These are phyloP conservation scores for Triplophysa dalaica DNA, from an alignment of 2,113 vertebrate species.

Conservation along the genomic window DNA sequence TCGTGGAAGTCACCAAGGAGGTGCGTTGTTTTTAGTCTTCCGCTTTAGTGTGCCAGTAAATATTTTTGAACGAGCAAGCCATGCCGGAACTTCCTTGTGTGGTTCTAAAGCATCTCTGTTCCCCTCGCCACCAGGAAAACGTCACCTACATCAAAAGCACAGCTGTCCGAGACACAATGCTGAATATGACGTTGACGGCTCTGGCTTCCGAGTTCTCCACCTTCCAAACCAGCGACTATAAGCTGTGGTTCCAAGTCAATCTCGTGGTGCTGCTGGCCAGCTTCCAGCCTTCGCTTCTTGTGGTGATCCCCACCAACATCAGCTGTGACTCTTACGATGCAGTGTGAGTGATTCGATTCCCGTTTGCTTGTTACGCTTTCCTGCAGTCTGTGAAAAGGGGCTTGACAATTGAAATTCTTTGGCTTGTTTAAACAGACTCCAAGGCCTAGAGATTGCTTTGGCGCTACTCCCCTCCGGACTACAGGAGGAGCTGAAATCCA, in stretches of 20 bases:
- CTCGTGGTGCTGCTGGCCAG: slow-evolving; percentile 55
- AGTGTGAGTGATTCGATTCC: slow-evolving; percentile 53
- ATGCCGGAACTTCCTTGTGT: too few species aligned
- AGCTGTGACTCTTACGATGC: slow-evolving; percentile 56
- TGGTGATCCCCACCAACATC: slow-evolving; percentile 51
- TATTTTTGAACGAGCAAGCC: not conserved
- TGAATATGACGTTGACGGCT: slow-evolving; percentile 56
- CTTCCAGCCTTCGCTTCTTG: slow-evolving; percentile 43
- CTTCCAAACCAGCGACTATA: slow-evolving; percentile 49
- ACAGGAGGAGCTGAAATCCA: not conserved
- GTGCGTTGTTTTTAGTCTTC: too few species aligned
- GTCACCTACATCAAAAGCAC: not conserved
- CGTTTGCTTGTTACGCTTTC: not conserved
- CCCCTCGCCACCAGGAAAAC: too few species aligned
- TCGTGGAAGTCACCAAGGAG: too few species aligned
- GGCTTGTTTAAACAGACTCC: not conserved
- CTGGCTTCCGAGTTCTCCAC: slow-evolving; percentile 49
- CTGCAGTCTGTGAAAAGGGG: not conserved
- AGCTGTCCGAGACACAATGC: slow-evolving; percentile 14
- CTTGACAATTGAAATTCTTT: not conserved
- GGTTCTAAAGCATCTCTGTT: too few species aligned
- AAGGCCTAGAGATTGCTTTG: slow-evolving; percentile 2
- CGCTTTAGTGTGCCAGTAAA: not conserved
- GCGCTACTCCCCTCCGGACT: not conserved
- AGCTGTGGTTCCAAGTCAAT: slow-evolving; percentile 58